These are phyloP conservation scores for Danaus melanippus DNA, from an alignment of 1,140 invertebrate species.

Conservation along the genomic window DNA sequence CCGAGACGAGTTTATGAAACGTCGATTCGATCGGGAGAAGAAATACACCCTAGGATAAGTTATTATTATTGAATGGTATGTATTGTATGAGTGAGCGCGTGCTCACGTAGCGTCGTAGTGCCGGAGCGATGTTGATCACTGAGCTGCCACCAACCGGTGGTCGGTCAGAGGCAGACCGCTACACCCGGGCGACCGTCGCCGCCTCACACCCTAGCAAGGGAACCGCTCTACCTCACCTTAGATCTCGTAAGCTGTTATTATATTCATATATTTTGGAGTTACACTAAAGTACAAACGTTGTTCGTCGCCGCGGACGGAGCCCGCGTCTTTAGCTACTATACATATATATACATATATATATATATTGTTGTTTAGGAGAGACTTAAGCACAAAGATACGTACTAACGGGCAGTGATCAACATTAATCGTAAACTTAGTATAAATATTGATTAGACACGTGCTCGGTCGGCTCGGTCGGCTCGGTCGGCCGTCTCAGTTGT, in stretches of 20 bases:
- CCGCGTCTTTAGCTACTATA: conserved; percentile 49
- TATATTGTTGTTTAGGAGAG: conserved; percentile 64
- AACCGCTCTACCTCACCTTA: conserved; percentile 68
- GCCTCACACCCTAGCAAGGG: conserved; percentile 23
- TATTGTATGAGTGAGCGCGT: conserved; percentile 49
- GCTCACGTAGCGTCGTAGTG: conserved; percentile 62
- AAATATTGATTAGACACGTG: conserved; percentile 61
- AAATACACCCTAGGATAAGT: conserved; percentile 68
- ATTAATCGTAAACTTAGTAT: conserved; percentile 68
- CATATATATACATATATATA: conserved; percentile 42
- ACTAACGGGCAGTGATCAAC: conserved; percentile 72
- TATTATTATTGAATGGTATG: conserved; percentile 38
- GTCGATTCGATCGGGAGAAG: conserved; percentile 69
- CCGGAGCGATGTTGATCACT: conserved; percentile 68
- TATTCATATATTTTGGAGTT: conserved; percentile 68
- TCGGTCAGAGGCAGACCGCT: conserved; percentile 14
- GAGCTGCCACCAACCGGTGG: conserved; percentile 28
- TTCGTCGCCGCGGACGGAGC: conserved; percentile 50
- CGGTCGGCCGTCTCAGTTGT: conserved; percentile 55
- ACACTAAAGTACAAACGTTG: conserved; percentile 52
- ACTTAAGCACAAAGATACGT: conserved; percentile 70
- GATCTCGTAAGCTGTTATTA: conserved; percentile 64
- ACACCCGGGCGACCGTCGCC: conserved; percentile 15
- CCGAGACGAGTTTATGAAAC: conserved; percentile 69
- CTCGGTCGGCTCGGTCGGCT: conserved; percentile 45